These are phyloP conservation scores for Rhagonycha fulva DNA, from an alignment of 2,888 invertebrate genomes.

Conservation along the genomic window DNA sequence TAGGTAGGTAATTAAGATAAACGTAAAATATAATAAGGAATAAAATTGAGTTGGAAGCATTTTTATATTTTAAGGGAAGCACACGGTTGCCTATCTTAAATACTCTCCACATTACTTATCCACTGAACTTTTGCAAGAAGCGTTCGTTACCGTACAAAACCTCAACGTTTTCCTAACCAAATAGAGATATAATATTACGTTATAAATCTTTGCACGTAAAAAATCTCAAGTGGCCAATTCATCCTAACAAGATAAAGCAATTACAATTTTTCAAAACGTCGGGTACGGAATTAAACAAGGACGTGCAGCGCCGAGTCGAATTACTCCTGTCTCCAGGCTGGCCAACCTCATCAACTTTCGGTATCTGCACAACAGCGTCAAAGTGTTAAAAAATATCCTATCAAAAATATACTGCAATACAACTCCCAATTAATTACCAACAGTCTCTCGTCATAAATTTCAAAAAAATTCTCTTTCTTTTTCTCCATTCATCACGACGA, in stretches of 20 bases:
- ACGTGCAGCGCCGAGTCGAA: conserved; percentile 46
- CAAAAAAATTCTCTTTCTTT: not conserved
- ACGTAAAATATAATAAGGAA: not conserved
- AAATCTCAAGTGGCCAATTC: conserved; percentile 54
- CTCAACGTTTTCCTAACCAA: conserved; percentile 13
- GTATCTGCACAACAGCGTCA: conserved; percentile 17
- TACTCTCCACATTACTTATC: not conserved
- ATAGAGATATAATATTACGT: conserved; percentile 32
- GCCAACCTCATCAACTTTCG: conserved; percentile 31
- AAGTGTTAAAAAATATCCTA: conserved; percentile 24
- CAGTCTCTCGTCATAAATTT: not conserved
- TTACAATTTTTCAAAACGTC: conserved; percentile 56
- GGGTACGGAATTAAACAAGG: conserved; percentile 49
- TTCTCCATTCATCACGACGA: not conserved
- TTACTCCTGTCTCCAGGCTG: conserved; percentile 36
- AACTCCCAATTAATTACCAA: not conserved
- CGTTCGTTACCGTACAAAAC: conserved; percentile 5
- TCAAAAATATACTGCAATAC: conserved; percentile 12
- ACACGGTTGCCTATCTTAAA: not conserved
- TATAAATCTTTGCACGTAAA: conserved; percentile 50
- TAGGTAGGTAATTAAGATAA: not conserved
- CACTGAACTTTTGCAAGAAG: not conserved
- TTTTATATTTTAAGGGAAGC: not conserved
- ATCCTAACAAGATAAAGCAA: conserved; percentile 53
- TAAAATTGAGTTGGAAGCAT: not conserved